phyloP scores from a whole-genome alignment of 2,113 vertebrate species.

The Rhynchomys soricoides region DNA sequence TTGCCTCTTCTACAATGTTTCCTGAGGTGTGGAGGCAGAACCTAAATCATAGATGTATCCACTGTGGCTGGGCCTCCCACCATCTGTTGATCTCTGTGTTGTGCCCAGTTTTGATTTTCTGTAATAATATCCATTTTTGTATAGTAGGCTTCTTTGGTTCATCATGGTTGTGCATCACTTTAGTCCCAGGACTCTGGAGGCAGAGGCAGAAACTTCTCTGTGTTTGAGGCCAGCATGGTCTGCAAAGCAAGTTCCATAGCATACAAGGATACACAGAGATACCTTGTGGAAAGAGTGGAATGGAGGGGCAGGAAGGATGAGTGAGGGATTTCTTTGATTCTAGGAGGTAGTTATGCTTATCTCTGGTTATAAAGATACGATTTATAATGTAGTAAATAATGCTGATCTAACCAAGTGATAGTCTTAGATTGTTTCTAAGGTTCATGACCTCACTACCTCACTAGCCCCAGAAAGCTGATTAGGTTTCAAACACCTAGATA shows the following conservation, averaged over 20 bases:
- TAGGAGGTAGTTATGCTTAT: neutral
- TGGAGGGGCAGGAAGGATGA: rapidly evolving
- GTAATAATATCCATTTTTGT: neutral
- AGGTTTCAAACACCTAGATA: neutral
- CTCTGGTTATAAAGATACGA: neutral
- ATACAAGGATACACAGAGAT: neutral
- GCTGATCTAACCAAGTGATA: neutral
- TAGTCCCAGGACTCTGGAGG: neutral
- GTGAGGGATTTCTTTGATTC: neutral
- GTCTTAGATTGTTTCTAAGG: neutral
- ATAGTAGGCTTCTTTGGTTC: neutral
- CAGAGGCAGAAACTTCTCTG: neutral
- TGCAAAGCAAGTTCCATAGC: neutral
- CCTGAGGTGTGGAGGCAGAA: neutral
- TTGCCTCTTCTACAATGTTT: neutral
- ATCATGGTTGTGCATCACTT: neutral
- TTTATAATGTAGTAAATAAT: neutral
- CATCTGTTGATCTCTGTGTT: neutral
- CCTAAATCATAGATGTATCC: neutral
- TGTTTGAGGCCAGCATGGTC: neutral
- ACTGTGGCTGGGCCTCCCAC: neutral
- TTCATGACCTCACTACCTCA: neutral
- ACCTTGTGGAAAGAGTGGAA: neutral
- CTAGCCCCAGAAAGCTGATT: neutral
- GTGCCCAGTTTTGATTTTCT: neutral